Conservation (phyloP, 2,797 vertebrate species). For the Sparidentex hasta region DNA sequence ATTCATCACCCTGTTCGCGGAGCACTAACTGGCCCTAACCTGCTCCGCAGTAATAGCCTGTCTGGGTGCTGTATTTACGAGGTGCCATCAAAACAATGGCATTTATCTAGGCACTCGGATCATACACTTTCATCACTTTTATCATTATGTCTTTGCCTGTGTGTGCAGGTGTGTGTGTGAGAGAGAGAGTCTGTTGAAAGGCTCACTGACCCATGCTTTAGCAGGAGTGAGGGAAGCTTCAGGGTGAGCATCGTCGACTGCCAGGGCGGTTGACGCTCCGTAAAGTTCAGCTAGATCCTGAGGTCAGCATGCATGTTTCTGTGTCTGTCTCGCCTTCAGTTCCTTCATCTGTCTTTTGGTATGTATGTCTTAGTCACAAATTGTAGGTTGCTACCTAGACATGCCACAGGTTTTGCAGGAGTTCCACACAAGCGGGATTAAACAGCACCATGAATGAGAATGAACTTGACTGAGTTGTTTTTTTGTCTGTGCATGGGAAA, state of each 20-base stretch:
- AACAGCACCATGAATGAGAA: constrained; percentile 1
- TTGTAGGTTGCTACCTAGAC: constrained; percentile 3
- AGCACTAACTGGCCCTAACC: constrained; percentile 60
- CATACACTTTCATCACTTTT: constrained; percentile 69
- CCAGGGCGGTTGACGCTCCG: constrained; percentile 43
- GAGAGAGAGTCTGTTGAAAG: constrained; percentile 29
- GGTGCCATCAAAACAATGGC: constrained; percentile 77
- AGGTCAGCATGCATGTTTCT: constrained; percentile 47
- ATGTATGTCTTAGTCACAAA: constrained; percentile 4
- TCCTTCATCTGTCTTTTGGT: constrained; percentile 31
- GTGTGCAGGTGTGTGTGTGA: constrained; percentile 20
- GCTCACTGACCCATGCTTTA: constrained; percentile 46
- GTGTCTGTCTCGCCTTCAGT: constrained; percentile 59
- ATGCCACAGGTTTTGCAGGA: constrained; percentile 6
- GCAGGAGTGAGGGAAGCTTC: constrained; percentile 41
- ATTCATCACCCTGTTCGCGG: constrained; percentile 70
- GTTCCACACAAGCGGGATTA: constrained; percentile 8
- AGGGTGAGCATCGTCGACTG: constrained; percentile 38
- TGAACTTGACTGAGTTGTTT: constrained; percentile 9
- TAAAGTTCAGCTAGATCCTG: constrained; percentile 73
- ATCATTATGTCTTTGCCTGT: constrained; percentile 58
- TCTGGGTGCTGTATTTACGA: constrained; percentile 74
- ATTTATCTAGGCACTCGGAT: constrained; percentile 66
- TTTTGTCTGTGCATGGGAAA: constrained; percentile 70
- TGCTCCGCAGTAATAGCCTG: constrained; percentile 72